A percentile compares a stretch with the other conserved stretches of the same genome.
Conservation (phyloP, 2,888 invertebrate species). For the Emmelina monodactyla region DNA sequence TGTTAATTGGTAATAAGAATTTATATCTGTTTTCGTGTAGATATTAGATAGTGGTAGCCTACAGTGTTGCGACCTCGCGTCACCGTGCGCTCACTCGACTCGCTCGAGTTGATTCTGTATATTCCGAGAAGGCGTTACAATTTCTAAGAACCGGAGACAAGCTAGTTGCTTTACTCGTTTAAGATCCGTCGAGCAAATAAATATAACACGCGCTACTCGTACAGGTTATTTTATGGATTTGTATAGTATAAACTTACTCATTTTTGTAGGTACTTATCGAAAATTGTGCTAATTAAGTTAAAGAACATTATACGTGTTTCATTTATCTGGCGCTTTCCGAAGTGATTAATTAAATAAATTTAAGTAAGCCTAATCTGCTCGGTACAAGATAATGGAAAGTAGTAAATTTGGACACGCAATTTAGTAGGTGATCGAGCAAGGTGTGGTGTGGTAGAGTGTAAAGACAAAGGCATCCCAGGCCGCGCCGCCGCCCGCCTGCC, state of each 20-base stretch:
- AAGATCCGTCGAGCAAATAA: constrained; percentile 49
- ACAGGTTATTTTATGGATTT: too few species aligned
- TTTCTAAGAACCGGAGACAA: constrained; percentile 62
- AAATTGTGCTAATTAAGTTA: too few species aligned
- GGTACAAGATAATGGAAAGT: not conserved
- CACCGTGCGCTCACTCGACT: constrained; percentile 40
- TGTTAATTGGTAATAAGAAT: not conserved
- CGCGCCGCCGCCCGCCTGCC: constrained; percentile 60
- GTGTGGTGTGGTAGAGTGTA: constrained; percentile 33
- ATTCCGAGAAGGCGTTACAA: constrained; percentile 65
- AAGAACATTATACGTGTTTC: too few species aligned
- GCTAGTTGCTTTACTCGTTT: constrained; percentile 46
- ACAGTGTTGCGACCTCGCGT: constrained; percentile 53
- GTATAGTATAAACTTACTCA: too few species aligned
- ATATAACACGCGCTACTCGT: constrained; percentile 27
- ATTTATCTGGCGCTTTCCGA: too few species aligned
- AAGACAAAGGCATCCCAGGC: constrained; percentile 65
- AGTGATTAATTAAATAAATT: too few species aligned
- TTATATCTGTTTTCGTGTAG: constrained; percentile 24
- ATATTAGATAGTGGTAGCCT: constrained; percentile 20
- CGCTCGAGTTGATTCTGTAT: constrained; percentile 44
- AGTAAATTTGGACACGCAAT: not conserved
- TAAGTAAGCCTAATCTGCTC: too few species aligned
- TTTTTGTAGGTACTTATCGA: too few species aligned
- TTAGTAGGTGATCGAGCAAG: too few species aligned